These are phyloP conservation scores for Dinomys branickii DNA, from an alignment of 2,113 vertebrate genomes.

Conservation along the genomic window DNA sequence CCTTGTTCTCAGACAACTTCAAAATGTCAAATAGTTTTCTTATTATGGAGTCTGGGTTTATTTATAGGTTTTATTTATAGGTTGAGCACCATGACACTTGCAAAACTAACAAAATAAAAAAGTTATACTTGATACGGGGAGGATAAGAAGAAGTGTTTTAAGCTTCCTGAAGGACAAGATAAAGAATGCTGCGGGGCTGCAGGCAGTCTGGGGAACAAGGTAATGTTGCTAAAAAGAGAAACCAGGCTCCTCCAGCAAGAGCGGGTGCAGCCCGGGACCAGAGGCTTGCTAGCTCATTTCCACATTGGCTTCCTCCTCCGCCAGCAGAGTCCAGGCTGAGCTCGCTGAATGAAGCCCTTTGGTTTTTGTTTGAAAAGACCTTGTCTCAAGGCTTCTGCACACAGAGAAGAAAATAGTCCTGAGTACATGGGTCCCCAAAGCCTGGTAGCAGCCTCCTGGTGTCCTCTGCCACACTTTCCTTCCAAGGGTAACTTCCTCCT, in stretches of 20 bases:
- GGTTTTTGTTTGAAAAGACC: not conserved
- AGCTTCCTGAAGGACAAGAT: constrained; percentile 60
- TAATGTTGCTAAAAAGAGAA: constrained; percentile 69
- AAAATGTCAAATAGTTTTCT: constrained; percentile 80
- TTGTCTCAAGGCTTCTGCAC: not conserved
- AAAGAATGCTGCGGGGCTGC: not conserved
- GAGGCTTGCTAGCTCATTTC: not conserved
- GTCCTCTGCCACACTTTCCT: not conserved
- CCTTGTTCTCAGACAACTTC: constrained; percentile 47
- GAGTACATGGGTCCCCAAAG: not conserved
- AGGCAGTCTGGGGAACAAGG: not conserved
- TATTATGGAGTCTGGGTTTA: constrained; percentile 63
- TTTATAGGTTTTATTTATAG: constrained; percentile 80
- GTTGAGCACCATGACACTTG: constrained; percentile 66
- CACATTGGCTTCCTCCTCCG: not conserved
- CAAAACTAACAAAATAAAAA: constrained; percentile 77
- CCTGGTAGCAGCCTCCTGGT: too few relatives aligned
- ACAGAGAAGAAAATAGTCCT: not conserved
- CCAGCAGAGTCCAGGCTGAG: not conserved
- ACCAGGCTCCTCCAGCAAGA: not conserved
- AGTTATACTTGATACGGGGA: constrained; percentile 62
- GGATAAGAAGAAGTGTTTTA: constrained; percentile 28
- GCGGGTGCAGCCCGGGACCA: not conserved
- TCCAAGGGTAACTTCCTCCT: not conserved
- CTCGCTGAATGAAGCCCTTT: not conserved